A percentile compares a stretch with the other conserved stretches of the same genome.
phyloP scores from a whole-genome alignment of 2,113 vertebrate genomes.

The Otis tarda region DNA sequence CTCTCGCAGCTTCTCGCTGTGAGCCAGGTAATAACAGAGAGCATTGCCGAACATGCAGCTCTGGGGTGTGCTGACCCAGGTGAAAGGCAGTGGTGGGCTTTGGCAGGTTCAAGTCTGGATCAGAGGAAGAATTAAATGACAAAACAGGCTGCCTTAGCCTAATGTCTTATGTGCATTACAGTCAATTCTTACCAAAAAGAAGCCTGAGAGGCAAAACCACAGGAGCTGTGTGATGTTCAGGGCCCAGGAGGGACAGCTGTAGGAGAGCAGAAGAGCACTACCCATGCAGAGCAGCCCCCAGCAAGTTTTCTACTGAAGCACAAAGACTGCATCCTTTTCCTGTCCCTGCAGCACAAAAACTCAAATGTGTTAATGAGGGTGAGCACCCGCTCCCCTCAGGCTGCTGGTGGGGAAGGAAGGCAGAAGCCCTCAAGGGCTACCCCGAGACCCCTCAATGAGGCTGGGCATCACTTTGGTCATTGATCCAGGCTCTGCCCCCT shows the following conservation, averaged over 20 bases:
- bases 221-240: accelerated
- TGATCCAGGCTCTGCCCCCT: not conserved
- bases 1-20: not conserved
- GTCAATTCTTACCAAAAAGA: not conserved
- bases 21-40: not conserved
- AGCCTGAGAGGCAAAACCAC: not conserved
- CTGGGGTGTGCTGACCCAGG: not conserved
- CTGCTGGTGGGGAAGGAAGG: not conserved
- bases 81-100: not conserved
- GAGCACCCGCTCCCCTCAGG: not conserved
- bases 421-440: not conserved
- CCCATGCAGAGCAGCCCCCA: accelerated
- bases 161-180: not conserved
- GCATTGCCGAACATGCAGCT: accelerated
- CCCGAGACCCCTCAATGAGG: accelerated
- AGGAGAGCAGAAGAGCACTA: not conserved
- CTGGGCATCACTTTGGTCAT: too few species aligned
- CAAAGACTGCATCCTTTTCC: not conserved
- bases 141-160: not conserved
- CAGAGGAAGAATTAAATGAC: not conserved
- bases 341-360: not conserved
- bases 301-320: not conserved
- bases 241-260: not conserved
- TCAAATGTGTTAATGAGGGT: not conserved
- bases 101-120: not conserved